Evolutionary conservation across 2,888 invertebrate genomes (phyloP).

Genomic region (Dryobotodes eremita): DNA sequence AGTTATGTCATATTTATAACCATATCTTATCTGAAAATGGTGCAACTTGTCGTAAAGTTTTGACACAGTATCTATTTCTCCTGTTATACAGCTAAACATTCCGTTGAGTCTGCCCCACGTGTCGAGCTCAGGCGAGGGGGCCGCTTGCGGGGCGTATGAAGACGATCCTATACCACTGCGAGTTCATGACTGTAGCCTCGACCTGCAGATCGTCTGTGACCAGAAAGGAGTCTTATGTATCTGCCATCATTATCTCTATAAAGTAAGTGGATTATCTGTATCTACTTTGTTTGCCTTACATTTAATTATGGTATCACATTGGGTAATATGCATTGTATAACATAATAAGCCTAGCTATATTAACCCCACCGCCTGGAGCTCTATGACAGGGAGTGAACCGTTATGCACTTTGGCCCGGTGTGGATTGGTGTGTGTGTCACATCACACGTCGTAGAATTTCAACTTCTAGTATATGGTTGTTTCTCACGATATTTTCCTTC

Average conservation of each 20-base stretch:
- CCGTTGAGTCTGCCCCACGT: slow-evolving; percentile 95
- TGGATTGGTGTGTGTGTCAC: no score
- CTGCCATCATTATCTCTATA: slow-evolving; percentile 96
- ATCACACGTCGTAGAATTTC: neutral
- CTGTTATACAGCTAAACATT: slow-evolving; percentile 93
- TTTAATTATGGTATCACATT: neutral
- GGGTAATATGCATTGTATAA: neutral
- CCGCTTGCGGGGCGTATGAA: slow-evolving; percentile 93
- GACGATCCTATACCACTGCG: slow-evolving; percentile 95
- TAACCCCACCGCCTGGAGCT: neutral
- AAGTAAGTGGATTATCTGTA: slow-evolving; percentile 84
- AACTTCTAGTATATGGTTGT: no score
- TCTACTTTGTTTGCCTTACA: neutral
- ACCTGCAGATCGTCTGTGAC: slow-evolving; percentile 94
- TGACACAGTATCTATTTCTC: neutral
- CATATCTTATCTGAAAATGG: no score
- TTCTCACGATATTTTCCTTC: neutral
- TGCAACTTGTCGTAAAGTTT: neutral
- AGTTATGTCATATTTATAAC: neutral
- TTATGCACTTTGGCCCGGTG: neutral
- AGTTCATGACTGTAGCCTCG: slow-evolving; percentile 95
- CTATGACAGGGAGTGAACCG: neutral
- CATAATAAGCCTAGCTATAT: neutral
- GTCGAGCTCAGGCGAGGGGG: slow-evolving; percentile 85
- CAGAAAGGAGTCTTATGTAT: slow-evolving; percentile 92